Evolutionary conservation across 1,140 invertebrate genomes (phyloP).

Genomic region (Maniola jurtina): DNA sequence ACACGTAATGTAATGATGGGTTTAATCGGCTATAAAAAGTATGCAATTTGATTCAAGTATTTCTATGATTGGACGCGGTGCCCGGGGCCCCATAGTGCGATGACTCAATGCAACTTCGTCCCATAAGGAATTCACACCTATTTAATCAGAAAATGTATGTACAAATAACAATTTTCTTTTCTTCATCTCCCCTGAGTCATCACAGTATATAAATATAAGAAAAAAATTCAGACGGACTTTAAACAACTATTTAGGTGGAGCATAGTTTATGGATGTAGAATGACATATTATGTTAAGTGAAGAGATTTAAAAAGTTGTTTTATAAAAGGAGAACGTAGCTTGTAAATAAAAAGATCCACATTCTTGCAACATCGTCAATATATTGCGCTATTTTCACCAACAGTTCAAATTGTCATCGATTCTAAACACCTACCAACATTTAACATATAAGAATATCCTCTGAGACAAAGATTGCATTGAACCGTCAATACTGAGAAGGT

Average conservation of each 20-base stretch:
- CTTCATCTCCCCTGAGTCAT: conserved; percentile 67
- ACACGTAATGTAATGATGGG: too few species aligned
- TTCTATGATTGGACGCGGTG: conserved; percentile 45
- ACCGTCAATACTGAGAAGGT: conserved; percentile 68
- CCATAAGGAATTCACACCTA: conserved; percentile 53
- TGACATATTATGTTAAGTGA: conserved; percentile 43
- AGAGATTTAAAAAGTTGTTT: conserved; percentile 45
- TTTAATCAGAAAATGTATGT: conserved; percentile 31
- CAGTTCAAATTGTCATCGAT: conserved; percentile 50
- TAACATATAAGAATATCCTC: conserved; percentile 46
- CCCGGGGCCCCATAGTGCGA: conserved; percentile 73
- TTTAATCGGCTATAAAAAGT: background rate
- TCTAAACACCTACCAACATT: conserved; percentile 54
- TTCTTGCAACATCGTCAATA: conserved; percentile 74
- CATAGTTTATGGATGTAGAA: conserved; percentile 53
- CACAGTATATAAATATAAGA: conserved; percentile 64
- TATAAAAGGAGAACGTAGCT: conserved; percentile 50
- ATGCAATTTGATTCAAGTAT: conserved; percentile 33
- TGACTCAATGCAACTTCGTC: conserved; percentile 79
- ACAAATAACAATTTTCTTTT: conserved; percentile 10
- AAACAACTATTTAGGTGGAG: conserved; percentile 52
- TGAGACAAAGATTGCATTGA: conserved; percentile 78
- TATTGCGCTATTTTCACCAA: conserved; percentile 70
- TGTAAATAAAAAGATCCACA: conserved; percentile 69
- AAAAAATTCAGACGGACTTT: conserved; percentile 46